Percentiles rank a stretch among this genome's conserved stretches.
Conservation (phyloP, 1,140 invertebrate genomes). For the Cryptotermes secundus region DNA sequence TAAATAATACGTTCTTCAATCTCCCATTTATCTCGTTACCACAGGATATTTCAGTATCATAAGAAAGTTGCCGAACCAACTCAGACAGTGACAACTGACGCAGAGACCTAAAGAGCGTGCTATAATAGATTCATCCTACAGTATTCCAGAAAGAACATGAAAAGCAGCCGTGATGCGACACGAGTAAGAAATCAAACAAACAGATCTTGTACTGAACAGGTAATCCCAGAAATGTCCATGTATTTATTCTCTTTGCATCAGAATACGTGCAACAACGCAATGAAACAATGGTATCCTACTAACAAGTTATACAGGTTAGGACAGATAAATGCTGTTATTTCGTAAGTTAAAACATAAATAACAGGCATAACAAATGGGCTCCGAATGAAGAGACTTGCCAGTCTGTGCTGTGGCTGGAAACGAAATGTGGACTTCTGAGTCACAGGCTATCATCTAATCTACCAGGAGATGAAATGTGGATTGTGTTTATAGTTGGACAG, state of each 20-base stretch:
- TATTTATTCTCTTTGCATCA: neutral
- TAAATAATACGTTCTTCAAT: no score
- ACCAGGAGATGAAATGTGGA: no score
- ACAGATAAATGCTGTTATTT: neutral
- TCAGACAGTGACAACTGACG: neutral
- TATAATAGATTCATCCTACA: neutral
- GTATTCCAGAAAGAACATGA: neutral
- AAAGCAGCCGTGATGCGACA: neutral
- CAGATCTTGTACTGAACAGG: neutral
- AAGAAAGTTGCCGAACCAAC: no score
- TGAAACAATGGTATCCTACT: neutral
- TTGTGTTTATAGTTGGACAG: no score
- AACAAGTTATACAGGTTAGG: slow-evolving; percentile 3
- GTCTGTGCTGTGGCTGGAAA: neutral
- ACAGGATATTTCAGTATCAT: no score
- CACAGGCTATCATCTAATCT: neutral
- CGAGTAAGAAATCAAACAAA: neutral
- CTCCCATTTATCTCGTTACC: no score
- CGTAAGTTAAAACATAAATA: neutral
- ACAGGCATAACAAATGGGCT: neutral
- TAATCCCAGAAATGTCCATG: neutral
- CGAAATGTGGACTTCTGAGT: neutral
- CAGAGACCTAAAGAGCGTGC: neutral
- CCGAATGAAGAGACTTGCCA: neutral
- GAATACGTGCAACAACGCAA: neutral